phyloP scores from a whole-genome alignment of 2,797 vertebrate species.

The Mus spretus region DNA sequence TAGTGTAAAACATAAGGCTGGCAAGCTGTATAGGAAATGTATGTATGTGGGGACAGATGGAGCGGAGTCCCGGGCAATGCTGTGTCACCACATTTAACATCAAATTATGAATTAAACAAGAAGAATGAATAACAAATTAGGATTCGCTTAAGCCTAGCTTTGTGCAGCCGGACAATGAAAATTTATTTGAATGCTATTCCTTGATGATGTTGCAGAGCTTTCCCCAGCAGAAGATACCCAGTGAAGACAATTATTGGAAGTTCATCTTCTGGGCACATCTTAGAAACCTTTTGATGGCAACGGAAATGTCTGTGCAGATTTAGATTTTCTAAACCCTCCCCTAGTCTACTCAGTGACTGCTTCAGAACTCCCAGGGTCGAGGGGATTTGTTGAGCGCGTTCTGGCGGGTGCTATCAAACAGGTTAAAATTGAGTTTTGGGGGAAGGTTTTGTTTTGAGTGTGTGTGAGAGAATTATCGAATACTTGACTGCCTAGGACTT shows the following conservation, averaged over 20 bases:
- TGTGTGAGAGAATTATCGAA: constrained; percentile 12
- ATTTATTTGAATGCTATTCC: constrained; percentile 75
- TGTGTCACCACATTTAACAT: constrained; percentile 73
- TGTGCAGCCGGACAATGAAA: constrained; percentile 75
- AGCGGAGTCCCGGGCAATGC: constrained; percentile 56
- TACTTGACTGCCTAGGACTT: constrained; percentile 43
- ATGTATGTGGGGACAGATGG: constrained; percentile 71
- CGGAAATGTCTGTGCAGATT: constrained; percentile 34
- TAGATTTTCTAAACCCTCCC: constrained; percentile 21
- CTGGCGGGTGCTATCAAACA: constrained; percentile 2
- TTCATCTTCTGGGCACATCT: constrained; percentile 73
- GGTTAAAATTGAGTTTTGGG: constrained; percentile 10
- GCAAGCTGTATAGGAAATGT: not conserved
- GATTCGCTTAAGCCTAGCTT: constrained; percentile 81
- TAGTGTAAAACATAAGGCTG: not conserved
- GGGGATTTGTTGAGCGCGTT: constrained; percentile 46
- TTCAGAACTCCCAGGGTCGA: not conserved
- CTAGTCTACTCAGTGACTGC: not conserved
- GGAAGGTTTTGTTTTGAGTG: not conserved
- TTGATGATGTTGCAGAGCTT: constrained; percentile 77
- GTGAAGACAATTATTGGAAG: constrained; percentile 78
- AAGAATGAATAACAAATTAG: constrained; percentile 86
- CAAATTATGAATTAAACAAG: constrained; percentile 85
- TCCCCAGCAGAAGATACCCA: not conserved
- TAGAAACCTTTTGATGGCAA: constrained; percentile 68